phyloP scores from a whole-genome alignment of 2,113 vertebrate genomes.

The Diphyllodes magnificus region DNA sequence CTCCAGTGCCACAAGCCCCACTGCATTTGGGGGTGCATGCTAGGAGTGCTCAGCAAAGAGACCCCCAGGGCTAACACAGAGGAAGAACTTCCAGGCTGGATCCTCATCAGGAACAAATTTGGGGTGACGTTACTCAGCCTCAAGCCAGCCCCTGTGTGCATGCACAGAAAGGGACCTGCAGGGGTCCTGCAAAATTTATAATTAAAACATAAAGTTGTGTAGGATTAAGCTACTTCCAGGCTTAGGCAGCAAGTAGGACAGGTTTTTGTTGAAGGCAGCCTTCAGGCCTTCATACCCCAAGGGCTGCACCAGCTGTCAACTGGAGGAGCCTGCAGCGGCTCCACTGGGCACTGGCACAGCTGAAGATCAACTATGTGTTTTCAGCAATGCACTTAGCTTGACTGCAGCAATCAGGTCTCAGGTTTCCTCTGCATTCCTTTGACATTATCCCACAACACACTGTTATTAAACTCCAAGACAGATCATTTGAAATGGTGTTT shows the following conservation, averaged over 20 bases:
- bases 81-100: neutral
- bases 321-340: neutral
- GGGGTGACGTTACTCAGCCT: neutral
- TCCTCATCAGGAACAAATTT: neutral
- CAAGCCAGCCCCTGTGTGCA: neutral
- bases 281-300: neutral
- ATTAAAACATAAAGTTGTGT: neutral
- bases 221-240: neutral
- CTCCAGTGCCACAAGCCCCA: accelerated
- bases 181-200: neutral
- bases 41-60: neutral
- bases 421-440: slow-evolving; percentile 24
- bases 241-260: neutral
- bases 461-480: neutral
- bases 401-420: neutral
- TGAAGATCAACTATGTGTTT: neutral
- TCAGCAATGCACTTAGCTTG: neutral
- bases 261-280: neutral
- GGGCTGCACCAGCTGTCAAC: accelerated
- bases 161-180: neutral
- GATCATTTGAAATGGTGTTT: neutral
- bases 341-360: neutral
- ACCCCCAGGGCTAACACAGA: accelerated
- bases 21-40: accelerated
- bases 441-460: neutral